Conservation (phyloP, 2,888 invertebrate species). For the Pyrgus malvae region DNA sequence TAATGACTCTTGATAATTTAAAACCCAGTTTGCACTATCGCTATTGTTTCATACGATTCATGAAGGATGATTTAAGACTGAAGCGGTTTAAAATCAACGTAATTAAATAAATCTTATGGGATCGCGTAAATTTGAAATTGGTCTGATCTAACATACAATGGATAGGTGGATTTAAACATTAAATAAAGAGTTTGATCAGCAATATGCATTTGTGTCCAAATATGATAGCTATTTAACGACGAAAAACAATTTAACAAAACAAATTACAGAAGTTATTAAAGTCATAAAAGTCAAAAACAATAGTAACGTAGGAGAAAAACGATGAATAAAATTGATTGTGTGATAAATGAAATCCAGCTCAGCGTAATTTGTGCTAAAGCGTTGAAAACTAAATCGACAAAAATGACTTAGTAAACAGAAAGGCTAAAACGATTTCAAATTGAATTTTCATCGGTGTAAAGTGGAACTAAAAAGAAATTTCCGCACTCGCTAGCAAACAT, state of each 20-base stretch:
- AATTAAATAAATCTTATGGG: no score
- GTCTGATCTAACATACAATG: no score
- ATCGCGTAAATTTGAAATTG: no score
- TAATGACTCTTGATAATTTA: conserved; percentile 12
- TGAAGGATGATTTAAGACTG: neutral
- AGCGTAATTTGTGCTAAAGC: neutral
- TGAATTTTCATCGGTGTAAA: conserved; percentile 19
- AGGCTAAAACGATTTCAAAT: conserved; percentile 22
- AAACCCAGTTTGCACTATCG: conserved; percentile 2
- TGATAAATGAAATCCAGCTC: neutral
- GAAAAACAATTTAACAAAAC: no score
- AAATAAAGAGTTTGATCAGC: neutral
- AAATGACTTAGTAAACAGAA: conserved; percentile 19
- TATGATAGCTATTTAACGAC: no score
- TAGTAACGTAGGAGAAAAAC: no score
- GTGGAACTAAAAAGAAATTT: conserved; percentile 18
- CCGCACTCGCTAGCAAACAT: conserved; percentile 19
- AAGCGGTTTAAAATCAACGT: no score
- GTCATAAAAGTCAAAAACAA: no score
- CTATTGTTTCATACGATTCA: neutral
- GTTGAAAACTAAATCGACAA: conserved; percentile 4
- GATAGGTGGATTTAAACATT: neutral
- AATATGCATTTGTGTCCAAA: no score
- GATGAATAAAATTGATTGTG: neutral
- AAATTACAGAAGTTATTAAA: no score